phyloP scores from a whole-genome alignment of 2,113 vertebrate species.

The Donacobius atricapilla region DNA sequence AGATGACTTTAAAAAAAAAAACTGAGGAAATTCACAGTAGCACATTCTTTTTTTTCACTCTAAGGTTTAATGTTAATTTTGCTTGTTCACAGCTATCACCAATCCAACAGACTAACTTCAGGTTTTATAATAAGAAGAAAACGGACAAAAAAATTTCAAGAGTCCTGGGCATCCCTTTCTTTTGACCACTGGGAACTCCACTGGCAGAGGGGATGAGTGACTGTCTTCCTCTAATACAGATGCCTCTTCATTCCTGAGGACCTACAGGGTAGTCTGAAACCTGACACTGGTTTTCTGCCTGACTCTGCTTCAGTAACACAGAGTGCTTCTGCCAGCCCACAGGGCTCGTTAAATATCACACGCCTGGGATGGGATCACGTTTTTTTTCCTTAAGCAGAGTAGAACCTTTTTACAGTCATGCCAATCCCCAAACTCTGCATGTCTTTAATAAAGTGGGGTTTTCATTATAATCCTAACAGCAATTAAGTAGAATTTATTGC shows the following conservation, averaged over 20 bases:
- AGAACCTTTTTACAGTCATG: background rate
- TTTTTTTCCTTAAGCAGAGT: background rate
- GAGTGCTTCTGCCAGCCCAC: conserved; percentile 28
- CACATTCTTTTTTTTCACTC: background rate
- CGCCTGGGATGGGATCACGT: background rate
- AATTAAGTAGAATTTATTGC: background rate
- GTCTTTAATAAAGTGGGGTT: background rate
- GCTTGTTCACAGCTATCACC: background rate
- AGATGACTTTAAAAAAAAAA: background rate
- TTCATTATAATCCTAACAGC: background rate
- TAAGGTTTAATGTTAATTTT: background rate
- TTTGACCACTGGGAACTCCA: background rate
- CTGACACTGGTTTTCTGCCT: background rate
- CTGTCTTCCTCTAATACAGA: conserved; percentile 9
- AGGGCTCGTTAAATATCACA: background rate
- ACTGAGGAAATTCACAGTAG: background rate
- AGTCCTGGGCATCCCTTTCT: background rate
- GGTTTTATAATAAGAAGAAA: background rate
- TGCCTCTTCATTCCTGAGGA: conserved; percentile 33
- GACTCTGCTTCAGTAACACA: background rate
- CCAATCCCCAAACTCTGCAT: background rate
- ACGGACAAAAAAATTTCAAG: background rate
- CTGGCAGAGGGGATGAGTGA: background rate
- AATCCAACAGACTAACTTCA: background rate
- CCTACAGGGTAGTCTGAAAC: conserved; percentile 49